Evolutionary conservation across 2,888 invertebrate species (phyloP).

Genomic region (Dioctria linearis): DNA sequence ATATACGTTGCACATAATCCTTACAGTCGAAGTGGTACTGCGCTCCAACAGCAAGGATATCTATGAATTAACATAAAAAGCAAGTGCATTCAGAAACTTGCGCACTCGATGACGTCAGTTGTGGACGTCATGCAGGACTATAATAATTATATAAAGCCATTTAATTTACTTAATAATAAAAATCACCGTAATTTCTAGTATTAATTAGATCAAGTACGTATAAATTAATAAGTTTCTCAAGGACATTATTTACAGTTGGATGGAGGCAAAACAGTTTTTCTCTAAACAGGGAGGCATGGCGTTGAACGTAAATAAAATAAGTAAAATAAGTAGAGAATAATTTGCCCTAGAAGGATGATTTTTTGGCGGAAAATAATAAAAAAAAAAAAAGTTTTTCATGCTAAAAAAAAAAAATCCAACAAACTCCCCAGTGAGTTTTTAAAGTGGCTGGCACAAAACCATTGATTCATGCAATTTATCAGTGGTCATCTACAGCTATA

Average conservation of each 20-base stretch:
- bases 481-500: neutral
- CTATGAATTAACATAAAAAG: constrained; percentile 28
- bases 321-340: too few relatives aligned
- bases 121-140: neutral
- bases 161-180: too few relatives aligned
- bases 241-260: neutral
- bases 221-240: neutral
- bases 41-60: constrained; percentile 1
- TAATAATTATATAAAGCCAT: constrained; percentile 12
- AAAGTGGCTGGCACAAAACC: constrained; percentile 12
- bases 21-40: neutral
- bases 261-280: neutral
- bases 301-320: neutral
- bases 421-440: neutral
- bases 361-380: neutral
- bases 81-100: constrained; percentile 23
- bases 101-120: constrained; percentile 28
- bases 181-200: too few relatives aligned
- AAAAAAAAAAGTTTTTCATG: neutral
- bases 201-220: too few relatives aligned
- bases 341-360: too few relatives aligned
- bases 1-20: neutral
- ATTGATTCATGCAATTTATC: constrained; percentile 35
- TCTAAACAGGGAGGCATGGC: neutral
- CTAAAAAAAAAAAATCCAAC: neutral